These are phyloP conservation scores for Thripadectes ignobilis DNA, from an alignment of 2,797 vertebrate genomes.

Conservation along the genomic window DNA sequence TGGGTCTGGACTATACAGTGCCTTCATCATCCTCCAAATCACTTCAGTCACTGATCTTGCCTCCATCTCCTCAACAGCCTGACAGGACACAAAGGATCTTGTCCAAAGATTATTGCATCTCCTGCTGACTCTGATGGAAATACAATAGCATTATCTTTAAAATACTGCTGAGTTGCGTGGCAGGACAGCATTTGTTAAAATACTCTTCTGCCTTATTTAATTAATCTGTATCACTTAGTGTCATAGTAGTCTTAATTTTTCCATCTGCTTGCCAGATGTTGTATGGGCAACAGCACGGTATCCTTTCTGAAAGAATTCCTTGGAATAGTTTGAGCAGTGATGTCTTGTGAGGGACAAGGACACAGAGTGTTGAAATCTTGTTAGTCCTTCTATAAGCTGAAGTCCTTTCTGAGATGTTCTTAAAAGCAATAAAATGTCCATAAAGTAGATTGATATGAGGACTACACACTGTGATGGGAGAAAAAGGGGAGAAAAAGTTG, in stretches of 20 bases:
- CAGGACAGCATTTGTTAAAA: background rate
- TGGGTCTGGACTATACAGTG: background rate
- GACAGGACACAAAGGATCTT: background rate
- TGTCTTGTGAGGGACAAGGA: background rate
- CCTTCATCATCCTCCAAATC: background rate
- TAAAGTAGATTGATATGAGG: background rate
- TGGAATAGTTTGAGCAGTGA: background rate
- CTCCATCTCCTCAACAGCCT: background rate
- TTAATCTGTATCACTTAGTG: background rate
- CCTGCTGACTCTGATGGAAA: background rate
- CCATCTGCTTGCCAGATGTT: background rate
- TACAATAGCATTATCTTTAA: background rate
- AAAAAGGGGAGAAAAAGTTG: background rate
- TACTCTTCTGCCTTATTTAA: background rate
- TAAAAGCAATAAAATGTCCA: background rate
- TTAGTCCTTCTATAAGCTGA: background rate
- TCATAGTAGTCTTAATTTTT: conserved; percentile 9
- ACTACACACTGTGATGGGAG: background rate
- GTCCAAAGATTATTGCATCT: background rate
- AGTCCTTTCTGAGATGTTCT: background rate
- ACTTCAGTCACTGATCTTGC: background rate
- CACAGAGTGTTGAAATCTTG: background rate
- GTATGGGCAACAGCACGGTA: background rate
- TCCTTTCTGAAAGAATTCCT: background rate
- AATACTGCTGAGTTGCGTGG: background rate